Conservation (phyloP, 2,888 invertebrate species). For the Drosophila mayaguana region DNA sequence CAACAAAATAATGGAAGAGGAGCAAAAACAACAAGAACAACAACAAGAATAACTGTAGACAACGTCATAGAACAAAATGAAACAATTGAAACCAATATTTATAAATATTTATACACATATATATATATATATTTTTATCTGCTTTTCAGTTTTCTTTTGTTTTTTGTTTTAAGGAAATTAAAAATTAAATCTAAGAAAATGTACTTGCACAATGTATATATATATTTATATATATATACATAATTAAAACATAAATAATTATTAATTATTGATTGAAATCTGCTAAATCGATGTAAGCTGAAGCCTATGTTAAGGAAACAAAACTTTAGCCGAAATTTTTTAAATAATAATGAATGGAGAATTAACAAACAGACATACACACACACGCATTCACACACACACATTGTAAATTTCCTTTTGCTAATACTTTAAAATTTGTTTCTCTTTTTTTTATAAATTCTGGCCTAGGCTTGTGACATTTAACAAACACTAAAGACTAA, state of each 20-base stretch:
- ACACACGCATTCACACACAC: constrained; percentile 1
- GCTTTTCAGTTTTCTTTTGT: constrained; percentile 32
- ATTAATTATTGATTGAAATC: constrained; percentile 36
- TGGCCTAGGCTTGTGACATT: constrained; percentile 63
- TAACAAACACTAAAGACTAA: constrained; percentile 37
- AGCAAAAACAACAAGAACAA: constrained; percentile 35
- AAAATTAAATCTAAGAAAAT: constrained; percentile 56
- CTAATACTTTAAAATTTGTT: constrained; percentile 65
- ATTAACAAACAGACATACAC: constrained; percentile 11
- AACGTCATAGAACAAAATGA: constrained; percentile 28
- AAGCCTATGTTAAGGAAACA: constrained; percentile 48
- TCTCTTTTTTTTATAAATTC: constrained; percentile 48
- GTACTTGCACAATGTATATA: constrained; percentile 31
- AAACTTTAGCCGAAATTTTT: constrained; percentile 41
- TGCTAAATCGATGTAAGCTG: constrained; percentile 29
- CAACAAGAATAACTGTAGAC: constrained; percentile 45
- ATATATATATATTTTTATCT: constrained; percentile 61
- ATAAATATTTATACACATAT: constrained; percentile 65
- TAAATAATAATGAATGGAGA: constrained; percentile 16
- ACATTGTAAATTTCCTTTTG: constrained; percentile 43
- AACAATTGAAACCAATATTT: constrained; percentile 67
- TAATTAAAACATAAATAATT: constrained; percentile 59
- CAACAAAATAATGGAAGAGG: constrained; percentile 21
- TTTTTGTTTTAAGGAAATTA: constrained; percentile 74
- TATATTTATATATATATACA: constrained; percentile 1